Evolutionary conservation across 2,797 vertebrate species (phyloP).

Genomic region (Clarias laeviceps): DNA sequence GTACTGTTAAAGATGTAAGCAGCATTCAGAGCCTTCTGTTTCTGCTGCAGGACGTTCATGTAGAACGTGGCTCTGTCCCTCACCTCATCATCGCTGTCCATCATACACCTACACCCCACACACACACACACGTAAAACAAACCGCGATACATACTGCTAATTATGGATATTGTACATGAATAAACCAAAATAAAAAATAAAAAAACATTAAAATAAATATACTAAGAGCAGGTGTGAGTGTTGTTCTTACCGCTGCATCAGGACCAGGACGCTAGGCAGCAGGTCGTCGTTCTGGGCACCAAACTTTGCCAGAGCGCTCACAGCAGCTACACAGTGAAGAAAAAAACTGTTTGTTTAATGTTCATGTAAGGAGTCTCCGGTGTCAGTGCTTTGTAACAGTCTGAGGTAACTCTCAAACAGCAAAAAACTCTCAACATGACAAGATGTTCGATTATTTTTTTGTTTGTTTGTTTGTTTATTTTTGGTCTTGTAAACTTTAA

Average conservation of each 20-base stretch:
- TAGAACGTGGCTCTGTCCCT: slow-evolving; percentile 97
- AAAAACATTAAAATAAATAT: background rate
- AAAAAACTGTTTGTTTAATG: background rate
- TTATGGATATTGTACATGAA: background rate
- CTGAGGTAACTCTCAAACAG: background rate
- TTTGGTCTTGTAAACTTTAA: background rate
- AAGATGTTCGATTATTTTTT: background rate
- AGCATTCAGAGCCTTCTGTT: slow-evolving; percentile 91
- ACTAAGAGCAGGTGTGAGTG: background rate
- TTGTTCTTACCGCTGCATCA: slow-evolving; percentile 88
- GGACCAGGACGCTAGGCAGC: slow-evolving; percentile 92
- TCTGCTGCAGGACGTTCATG: slow-evolving; percentile 93
- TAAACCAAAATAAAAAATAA: background rate
- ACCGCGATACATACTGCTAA: background rate
- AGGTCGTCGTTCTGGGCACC: slow-evolving; percentile 96
- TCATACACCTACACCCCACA: slow-evolving; percentile 86
- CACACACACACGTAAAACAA: background rate
- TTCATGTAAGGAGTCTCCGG: background rate
- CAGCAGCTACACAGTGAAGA: slow-evolving; percentile 79
- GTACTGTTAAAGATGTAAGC: slow-evolving; percentile 94
- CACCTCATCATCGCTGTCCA: slow-evolving; percentile 97
- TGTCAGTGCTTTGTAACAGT: background rate
- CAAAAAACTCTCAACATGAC: background rate
- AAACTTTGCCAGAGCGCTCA: slow-evolving; percentile 95
- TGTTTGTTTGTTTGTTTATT: background rate